Percentiles rank a stretch among this genome's conserved stretches.
phyloP scores from a whole-genome alignment of 1,140 invertebrate genomes.

The Drosophila obscura region DNA sequence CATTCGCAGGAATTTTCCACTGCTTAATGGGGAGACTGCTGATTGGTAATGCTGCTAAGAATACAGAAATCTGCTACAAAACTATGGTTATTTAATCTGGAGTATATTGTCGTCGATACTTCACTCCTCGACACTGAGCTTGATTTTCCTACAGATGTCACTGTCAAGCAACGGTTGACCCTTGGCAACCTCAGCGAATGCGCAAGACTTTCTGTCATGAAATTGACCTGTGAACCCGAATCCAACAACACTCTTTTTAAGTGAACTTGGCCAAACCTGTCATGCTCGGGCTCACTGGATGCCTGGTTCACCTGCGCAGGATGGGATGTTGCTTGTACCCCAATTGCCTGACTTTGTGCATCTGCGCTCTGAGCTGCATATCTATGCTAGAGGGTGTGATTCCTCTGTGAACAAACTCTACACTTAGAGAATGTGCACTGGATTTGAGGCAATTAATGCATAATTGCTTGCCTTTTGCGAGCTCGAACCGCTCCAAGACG shows the following conservation, averaged over 20 bases:
- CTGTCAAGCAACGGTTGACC: too few species aligned
- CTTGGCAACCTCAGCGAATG: too few species aligned
- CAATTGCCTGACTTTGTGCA: not conserved
- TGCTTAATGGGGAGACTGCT: too few species aligned
- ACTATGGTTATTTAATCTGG: too few species aligned
- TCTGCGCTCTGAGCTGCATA: not conserved
- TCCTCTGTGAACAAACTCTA: not conserved
- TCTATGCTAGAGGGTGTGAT: not conserved
- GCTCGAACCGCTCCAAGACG: not conserved
- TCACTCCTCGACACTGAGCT: too few species aligned
- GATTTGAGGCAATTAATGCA: not conserved
- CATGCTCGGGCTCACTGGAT: not conserved
- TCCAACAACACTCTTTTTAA: not conserved
- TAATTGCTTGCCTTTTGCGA: not conserved
- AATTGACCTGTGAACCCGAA: not conserved
- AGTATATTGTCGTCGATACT: too few species aligned
- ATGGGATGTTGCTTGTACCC: not conserved
- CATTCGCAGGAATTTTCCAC: too few species aligned
- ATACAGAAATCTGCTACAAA: too few species aligned
- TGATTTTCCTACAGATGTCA: too few species aligned
- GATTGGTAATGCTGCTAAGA: too few species aligned
- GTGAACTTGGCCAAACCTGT: not conserved
- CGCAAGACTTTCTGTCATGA: not conserved
- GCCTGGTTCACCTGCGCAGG: not conserved
- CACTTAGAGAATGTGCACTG: slow-evolving; percentile 1